Conservation (phyloP, 2,797 vertebrate genomes). For the Paguma larvata region DNA sequence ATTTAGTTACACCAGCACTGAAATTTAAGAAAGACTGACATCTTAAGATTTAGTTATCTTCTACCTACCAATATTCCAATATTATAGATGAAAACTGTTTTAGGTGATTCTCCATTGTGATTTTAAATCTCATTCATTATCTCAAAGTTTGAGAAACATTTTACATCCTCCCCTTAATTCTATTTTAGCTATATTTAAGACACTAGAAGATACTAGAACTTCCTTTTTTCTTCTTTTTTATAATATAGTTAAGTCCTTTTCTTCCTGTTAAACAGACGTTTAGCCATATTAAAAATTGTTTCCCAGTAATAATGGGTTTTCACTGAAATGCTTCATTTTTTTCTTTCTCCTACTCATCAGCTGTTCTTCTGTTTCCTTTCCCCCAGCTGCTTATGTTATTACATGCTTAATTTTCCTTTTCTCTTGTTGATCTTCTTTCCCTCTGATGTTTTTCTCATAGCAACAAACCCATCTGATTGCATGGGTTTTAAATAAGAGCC, state of each 20-base stretch:
- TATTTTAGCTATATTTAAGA: slow-evolving; percentile 37
- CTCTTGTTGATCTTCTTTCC: slow-evolving; percentile 71
- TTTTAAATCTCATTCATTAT: slow-evolving; percentile 50
- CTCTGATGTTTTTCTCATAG: slow-evolving; percentile 76
- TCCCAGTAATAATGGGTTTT: slow-evolving; percentile 86
- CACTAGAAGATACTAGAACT: slow-evolving; percentile 39
- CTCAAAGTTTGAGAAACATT: neutral
- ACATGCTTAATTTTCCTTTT: slow-evolving; percentile 84
- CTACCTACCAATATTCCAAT: neutral
- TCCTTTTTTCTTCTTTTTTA: slow-evolving; percentile 38
- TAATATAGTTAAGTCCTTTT: slow-evolving; percentile 76
- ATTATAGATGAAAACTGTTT: neutral
- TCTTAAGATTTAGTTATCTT: slow-evolving; percentile 22
- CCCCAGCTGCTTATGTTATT: slow-evolving; percentile 85
- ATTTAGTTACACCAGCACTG: neutral
- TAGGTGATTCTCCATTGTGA: neutral
- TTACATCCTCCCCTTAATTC: neutral
- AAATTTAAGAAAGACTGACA: neutral
- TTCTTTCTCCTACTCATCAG: slow-evolving; percentile 77
- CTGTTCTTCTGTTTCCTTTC: slow-evolving; percentile 78
- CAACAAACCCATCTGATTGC: slow-evolving; percentile 49
- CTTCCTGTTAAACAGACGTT: slow-evolving; percentile 83
- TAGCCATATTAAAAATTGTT: slow-evolving; percentile 81
- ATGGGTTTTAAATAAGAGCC: neutral
- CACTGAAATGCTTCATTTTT: slow-evolving; percentile 71